Base-by-base conservation (phyloP, 2,113 vertebrate genomes). In the Morphnarchus princeps region DNA sequence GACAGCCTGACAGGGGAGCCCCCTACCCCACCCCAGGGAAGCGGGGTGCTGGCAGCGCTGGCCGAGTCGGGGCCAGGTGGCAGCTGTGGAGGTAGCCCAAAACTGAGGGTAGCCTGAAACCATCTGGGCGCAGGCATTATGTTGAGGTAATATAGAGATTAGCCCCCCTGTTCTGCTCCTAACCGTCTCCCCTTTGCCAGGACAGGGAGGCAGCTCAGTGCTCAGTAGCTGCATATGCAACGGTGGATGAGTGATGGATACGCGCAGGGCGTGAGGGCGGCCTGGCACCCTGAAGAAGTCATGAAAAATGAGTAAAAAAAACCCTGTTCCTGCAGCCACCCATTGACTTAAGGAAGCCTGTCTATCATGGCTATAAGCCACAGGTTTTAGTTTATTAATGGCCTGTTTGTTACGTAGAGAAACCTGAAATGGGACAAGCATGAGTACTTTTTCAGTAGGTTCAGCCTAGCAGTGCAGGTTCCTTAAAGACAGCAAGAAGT, bases 181-280 rank as follows among this genome's bases (percentile, higher is more conserved):
- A 3, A 0, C 7, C 18, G 1, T 17, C 24, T 1, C 9, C 7
- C 10, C 7, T 40, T 25, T 1, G 1, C 34, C 31, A 10, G 12
- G 11, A 3, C 3, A 12, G 72, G 1, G 21, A 54, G 16, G 28
- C 28, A 34, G 45, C 28, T 54, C 8, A 0, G 49, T 2, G 5
- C n/a, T 28, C 42, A 11, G 29, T 1, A 24, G 34, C 34, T 25
- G 14, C 4, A 0, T 4, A 4, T 3, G 0, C 22, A 5, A 2
- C 2, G 16, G 32, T 7, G 34, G 38, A 2, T 29, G 22, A n/a
- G 29, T 2, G 63, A 20, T 38, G 77, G 72, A 9, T 9, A 5
- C 32, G 2, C 26, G 1, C 22, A 3, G 40, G 31, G 20, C 2
- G 0, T 5, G 52, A 83, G 29, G 49, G 13, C 22, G 49, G 19